phyloP scores from a whole-genome alignment of 2,888 invertebrate genomes.

The Polydrusus cervinus region DNA sequence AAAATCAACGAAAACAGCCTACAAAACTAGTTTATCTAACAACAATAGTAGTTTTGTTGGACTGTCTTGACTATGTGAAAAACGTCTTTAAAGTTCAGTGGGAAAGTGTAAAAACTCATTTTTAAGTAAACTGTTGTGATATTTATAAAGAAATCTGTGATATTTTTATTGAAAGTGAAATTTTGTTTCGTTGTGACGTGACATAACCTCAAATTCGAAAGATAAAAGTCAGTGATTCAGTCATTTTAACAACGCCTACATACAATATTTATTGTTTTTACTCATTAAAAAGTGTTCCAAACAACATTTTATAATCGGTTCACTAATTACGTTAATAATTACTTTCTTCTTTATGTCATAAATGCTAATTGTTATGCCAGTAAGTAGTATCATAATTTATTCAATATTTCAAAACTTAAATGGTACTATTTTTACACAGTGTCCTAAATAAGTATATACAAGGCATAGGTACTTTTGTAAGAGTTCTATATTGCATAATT shows the following conservation, averaged over 20 bases:
- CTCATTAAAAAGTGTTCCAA: conserved; percentile 1
- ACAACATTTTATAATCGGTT: background rate
- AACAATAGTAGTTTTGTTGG: conserved; percentile 1
- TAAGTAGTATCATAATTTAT: conserved; percentile 11
- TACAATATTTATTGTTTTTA: conserved; percentile 6
- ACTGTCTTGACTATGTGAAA: background rate
- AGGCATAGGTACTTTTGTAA: background rate
- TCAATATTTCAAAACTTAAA: conserved; percentile 11
- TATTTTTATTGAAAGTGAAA: conserved; percentile 17
- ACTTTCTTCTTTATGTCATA: conserved; percentile 8
- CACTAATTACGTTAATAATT: background rate
- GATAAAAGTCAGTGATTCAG: conserved; percentile 15
- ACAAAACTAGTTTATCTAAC: conserved; percentile 6
- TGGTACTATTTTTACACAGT: conserved; percentile 5
- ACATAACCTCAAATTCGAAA: conserved; percentile 57
- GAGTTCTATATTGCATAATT: background rate
- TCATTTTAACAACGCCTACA: conserved; percentile 46
- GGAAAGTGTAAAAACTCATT: background rate
- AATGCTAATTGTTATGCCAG: conserved; percentile 6
- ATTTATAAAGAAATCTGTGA: conserved; percentile 13
- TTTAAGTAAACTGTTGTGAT: conserved; percentile 20
- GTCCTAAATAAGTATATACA: background rate
- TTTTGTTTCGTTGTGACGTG: conserved; percentile 32
- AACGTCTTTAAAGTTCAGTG: background rate
- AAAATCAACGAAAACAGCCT: background rate